Conservation (phyloP, 1,140 invertebrate species). For the Lepidostoma basale region DNA sequence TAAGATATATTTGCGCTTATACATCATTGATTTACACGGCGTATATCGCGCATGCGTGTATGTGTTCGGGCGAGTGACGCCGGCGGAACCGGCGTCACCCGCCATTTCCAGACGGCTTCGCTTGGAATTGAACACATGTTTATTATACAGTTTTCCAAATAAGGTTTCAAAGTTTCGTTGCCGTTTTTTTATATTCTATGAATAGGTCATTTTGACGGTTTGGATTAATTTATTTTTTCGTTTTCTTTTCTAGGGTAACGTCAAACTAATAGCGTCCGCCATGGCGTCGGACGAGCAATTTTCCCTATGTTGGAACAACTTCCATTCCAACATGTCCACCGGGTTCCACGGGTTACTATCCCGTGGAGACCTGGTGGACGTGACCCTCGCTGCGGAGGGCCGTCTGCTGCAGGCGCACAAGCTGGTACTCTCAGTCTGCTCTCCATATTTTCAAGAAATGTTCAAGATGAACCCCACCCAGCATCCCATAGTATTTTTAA, state of each 20-base stretch:
- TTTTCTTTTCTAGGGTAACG: slow-evolving; percentile 37
- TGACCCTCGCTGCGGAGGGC: slow-evolving; percentile 81
- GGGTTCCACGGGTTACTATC: slow-evolving; percentile 75
- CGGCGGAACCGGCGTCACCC: neutral
- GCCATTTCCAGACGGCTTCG: slow-evolving; percentile 1
- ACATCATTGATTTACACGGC: neutral
- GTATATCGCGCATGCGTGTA: neutral
- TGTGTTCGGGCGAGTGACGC: neutral
- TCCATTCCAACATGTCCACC: slow-evolving; percentile 74
- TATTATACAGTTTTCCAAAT: neutral
- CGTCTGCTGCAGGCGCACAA: slow-evolving; percentile 80
- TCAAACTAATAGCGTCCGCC: slow-evolving; percentile 56
- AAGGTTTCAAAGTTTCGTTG: neutral
- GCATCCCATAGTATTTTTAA: slow-evolving; percentile 77
- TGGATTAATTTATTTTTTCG: neutral
- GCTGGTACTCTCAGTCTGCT: slow-evolving; percentile 83
- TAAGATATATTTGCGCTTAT: neutral
- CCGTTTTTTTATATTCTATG: too few relatives aligned
- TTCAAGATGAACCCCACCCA: slow-evolving; percentile 71
- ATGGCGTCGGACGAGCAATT: slow-evolving; percentile 77
- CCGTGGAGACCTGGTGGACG: slow-evolving; percentile 79
- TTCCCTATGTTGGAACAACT: slow-evolving; percentile 79
- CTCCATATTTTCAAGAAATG: slow-evolving; percentile 83
- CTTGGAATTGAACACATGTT: neutral
- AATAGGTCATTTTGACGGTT: neutral